Percentiles rank a stretch among this genome's conserved stretches.
phyloP scores from a whole-genome alignment of 1,140 invertebrate genomes.

The Cylas formicarius region DNA sequence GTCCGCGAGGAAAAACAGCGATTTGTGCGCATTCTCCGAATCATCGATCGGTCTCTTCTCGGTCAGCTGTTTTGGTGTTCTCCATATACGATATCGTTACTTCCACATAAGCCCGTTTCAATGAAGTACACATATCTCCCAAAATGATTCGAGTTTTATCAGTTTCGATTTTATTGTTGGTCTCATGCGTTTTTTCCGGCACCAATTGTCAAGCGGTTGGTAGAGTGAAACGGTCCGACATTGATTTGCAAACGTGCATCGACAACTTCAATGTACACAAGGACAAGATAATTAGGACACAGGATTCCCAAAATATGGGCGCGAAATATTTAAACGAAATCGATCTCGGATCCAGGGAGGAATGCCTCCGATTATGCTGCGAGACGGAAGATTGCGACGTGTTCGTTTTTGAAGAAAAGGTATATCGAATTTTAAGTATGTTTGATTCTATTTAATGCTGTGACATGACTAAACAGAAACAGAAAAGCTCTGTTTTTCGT shows the following conservation, averaged over 20 bases:
- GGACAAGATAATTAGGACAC: slow-evolving; percentile 84
- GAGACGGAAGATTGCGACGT: slow-evolving; percentile 81
- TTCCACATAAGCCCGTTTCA: background rate
- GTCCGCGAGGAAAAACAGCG: background rate
- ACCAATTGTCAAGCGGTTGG: too few species aligned
- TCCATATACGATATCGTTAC: too few species aligned
- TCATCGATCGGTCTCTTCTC: background rate
- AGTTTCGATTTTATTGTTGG: too few species aligned
- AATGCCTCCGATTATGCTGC: slow-evolving; percentile 81
- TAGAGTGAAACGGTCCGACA: slow-evolving; percentile 34
- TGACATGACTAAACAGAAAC: too few species aligned
- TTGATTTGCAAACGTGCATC: slow-evolving; percentile 40
- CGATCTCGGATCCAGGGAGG: slow-evolving; percentile 67
- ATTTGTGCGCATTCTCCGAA: background rate
- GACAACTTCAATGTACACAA: slow-evolving; percentile 77
- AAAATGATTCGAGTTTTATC: too few species aligned
- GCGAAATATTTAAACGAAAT: slow-evolving; percentile 82
- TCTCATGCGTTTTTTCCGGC: too few species aligned
- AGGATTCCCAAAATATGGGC: slow-evolving; percentile 78
- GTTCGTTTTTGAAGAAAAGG: slow-evolving; percentile 88
- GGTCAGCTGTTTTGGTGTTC: too few species aligned
- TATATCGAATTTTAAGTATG: slow-evolving; percentile 33
- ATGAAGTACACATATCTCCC: too few species aligned
- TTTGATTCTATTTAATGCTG: too few species aligned
- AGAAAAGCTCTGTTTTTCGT: too few species aligned